Percentiles rank a stretch among this genome's conserved stretches.
Conservation (phyloP, 1,140 invertebrate species). For the Drosophila cardini region DNA sequence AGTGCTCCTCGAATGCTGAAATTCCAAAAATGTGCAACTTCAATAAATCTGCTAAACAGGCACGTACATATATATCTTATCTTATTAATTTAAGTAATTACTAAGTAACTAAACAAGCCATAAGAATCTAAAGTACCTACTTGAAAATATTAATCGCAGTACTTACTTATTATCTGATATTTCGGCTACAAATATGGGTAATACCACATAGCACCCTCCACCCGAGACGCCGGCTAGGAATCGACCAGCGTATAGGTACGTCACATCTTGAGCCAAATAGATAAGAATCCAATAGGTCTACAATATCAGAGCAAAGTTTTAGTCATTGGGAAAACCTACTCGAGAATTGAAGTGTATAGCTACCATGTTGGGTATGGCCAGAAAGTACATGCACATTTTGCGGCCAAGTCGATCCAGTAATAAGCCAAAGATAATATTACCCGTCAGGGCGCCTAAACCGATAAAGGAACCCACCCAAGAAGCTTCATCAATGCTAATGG, state of each 20-base stretch:
- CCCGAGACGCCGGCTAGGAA: constrained; percentile 82
- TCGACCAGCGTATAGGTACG: constrained; percentile 78
- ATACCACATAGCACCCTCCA: constrained; percentile 67
- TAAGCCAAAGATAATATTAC: constrained; percentile 67
- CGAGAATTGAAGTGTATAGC: background rate
- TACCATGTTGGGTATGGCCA: constrained; percentile 75
- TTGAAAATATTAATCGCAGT: background rate
- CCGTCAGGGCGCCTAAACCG: constrained; percentile 62
- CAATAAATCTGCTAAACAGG: background rate
- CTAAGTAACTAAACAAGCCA: background rate
- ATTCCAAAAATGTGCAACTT: background rate
- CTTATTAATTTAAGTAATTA: constrained; percentile 10
- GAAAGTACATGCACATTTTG: constrained; percentile 68
- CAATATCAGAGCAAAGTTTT: constrained; percentile 3
- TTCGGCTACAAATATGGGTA: constrained; percentile 74
- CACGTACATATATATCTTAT: constrained; percentile 23
- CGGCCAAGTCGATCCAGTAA: constrained; percentile 68
- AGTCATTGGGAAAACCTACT: constrained; percentile 41
- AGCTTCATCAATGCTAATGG: constrained; percentile 61
- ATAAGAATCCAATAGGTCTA: constrained; percentile 76
- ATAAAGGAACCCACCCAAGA: constrained; percentile 75
- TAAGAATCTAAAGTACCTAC: constrained; percentile 1
- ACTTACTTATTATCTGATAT: constrained; percentile 76
- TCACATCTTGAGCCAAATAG: constrained; percentile 64
- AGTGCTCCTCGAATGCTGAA: constrained; percentile 66